Percentiles rank a stretch among this genome's conserved stretches.
Evolutionary conservation across 2,113 vertebrate genomes (phyloP).

Genomic region (Sorex fumeus): DNA sequence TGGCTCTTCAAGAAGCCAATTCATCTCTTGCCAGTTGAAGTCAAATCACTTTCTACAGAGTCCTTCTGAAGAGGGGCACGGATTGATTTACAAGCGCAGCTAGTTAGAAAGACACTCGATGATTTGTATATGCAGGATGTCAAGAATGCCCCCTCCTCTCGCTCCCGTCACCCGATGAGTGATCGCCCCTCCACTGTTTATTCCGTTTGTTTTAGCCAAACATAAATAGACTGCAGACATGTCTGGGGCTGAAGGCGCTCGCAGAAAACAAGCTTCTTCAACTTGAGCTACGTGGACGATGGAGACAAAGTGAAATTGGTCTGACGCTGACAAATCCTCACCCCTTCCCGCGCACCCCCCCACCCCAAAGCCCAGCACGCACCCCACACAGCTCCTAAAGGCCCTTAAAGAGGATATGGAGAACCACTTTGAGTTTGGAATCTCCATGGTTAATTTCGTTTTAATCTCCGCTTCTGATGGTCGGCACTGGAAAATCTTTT

Average conservation of each 20-base stretch:
- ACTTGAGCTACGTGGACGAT: slow-evolving; percentile 36
- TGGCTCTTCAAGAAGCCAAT: background rate
- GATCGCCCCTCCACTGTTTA: slow-evolving; percentile 70
- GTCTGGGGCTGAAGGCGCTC: slow-evolving; percentile 67
- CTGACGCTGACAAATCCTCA: slow-evolving; percentile 8
- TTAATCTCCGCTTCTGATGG: slow-evolving; percentile 48
- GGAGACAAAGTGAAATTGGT: slow-evolving; percentile 46
- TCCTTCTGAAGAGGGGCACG: slow-evolving; percentile 42
- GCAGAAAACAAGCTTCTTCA: slow-evolving; percentile 73
- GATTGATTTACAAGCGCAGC: slow-evolving; percentile 68
- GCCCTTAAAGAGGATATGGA: background rate
- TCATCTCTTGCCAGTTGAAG: slow-evolving; percentile 17
- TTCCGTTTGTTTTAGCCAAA: slow-evolving; percentile 78
- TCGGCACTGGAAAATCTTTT: slow-evolving; percentile 16
- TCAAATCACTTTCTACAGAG: slow-evolving; percentile 44
- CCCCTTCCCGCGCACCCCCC: background rate
- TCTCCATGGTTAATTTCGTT: slow-evolving; percentile 52
- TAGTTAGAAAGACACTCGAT: slow-evolving; percentile 66
- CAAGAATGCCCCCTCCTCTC: slow-evolving; percentile 61
- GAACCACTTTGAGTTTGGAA: background rate
- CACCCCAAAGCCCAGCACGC: background rate
- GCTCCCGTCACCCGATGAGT: slow-evolving; percentile 50
- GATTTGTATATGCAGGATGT: slow-evolving; percentile 75
- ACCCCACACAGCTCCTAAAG: rapidly evolving
- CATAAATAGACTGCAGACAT: slow-evolving; percentile 79